Conservation (phyloP, 53 echinoderm and acorn worm genomes). For the Zoroaster sp. region DNA sequence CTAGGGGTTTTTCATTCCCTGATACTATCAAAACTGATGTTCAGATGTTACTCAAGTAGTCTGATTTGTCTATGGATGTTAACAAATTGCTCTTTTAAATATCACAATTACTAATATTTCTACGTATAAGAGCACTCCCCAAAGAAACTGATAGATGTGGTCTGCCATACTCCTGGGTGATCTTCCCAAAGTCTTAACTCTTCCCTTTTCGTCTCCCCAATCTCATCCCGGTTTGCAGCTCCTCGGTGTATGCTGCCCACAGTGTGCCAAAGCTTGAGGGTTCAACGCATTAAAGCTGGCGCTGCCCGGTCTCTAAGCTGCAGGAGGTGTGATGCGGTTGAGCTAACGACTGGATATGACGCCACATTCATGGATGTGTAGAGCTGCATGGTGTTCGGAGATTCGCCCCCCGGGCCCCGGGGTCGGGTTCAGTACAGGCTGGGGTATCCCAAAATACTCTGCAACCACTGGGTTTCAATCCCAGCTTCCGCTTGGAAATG, state of each 20-base stretch:
- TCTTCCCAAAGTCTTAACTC: constrained; percentile 73
- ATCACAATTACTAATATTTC: too few species aligned
- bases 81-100: too few species aligned
- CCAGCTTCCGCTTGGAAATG: constrained; percentile 90
- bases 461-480: constrained; percentile 81
- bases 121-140: constrained; percentile 77
- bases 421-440: constrained; percentile 82
- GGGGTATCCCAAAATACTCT: constrained; percentile 64
- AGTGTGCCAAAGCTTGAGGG: constrained; percentile 64
- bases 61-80: too few species aligned
- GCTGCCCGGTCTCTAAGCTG: background rate
- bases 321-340: background rate
- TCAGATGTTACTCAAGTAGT: too few species aligned
- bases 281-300: background rate
- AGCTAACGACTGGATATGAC: constrained; percentile 7
- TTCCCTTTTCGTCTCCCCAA: constrained; percentile 28
- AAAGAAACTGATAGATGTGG: constrained; percentile 80
- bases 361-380: constrained; percentile 57
- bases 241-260: constrained; percentile 81
- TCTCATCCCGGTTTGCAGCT: constrained; percentile 26
- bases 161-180: constrained; percentile 67
- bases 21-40: too few species aligned
- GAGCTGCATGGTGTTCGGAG: constrained; percentile 52
- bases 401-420: constrained; percentile 84
- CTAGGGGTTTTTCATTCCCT: too few species aligned